Base-by-base conservation (phyloP, 1,140 invertebrate genomes). In the Philotrypesis tridentata region DNA sequence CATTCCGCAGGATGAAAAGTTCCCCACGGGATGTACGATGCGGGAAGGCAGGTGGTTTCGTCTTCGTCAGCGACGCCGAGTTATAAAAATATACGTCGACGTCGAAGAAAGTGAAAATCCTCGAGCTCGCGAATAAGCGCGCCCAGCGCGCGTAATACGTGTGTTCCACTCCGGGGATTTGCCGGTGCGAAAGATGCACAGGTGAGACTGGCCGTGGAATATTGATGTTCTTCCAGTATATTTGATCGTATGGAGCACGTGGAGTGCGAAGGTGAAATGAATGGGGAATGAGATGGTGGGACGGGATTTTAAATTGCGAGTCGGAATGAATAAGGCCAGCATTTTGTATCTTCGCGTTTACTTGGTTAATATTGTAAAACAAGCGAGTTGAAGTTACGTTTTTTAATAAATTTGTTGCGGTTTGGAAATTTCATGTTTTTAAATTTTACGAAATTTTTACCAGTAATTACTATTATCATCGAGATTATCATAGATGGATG, bases 1-100 rank as follows among this genome's bases (percentile, higher is more conserved):
- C 48, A 71, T 82, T 73, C 55, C 60, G 12, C 23, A 17, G 60
- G 63, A 77, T 82, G 67, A 82, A 82, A 81, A 82, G 43, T 77
- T 82, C 48, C 76, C 43, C 67, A 12, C 25, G 76, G 67, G 40
- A 79, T 65, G 40, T 60, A 43, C 9, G 33, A n/a, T 75, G 29
- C 21, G 27, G 78, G 68, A 80, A 80, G 48, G 48, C 79, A 74
- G 23, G 37, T 63, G 37, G 7, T 23, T 55, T 67, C 61, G 33
- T 77, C 33, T 65, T 77, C 61, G 21, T 79, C 67, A 70, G 29
- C 40, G 40, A 70, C 48, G 33, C 7, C 4, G 12, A 43, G 37
- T 67, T 77, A 68, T 31, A 79, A 79, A 76, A 70, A 79, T 55
- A 21, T 55, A 21, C 25, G 21, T 37, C 60, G 12, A 14, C 29